Evolutionary conservation across 2,888 invertebrate species (phyloP), one percentile per base, ranked within the genome.

Genomic region (Invenusta paracnida): DNA sequence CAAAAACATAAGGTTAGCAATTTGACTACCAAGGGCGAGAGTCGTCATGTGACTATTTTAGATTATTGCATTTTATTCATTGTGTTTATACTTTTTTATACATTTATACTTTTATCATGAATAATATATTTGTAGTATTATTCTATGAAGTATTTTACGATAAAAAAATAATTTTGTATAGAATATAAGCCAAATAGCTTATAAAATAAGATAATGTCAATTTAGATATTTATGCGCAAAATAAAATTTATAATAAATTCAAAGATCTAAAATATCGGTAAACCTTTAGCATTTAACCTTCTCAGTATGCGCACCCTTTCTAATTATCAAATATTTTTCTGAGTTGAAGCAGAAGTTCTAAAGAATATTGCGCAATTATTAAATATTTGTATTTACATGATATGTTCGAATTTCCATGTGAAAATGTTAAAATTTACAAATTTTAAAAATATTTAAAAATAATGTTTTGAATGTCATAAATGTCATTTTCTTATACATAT

Each of bases 1-100:
- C 48, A 73, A 73, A 73, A 73, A 73, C 73, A 73, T 23, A 73
- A 73, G 73, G 27, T 73, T 73, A 73, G 73, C 73, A 73, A 73
- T 73, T 73, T 73, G 17, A 73, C 27, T 73, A 23, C 73, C 17
- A 73, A 73, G 27, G 73, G 48, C 48, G 48, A 48, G 17, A 48
- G 48, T 48, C 48, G 48, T 48, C 48, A 11, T 48, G 48, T 48
- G 48, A 48, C 48, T 5, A 48, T 48, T 48, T 48, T 48, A 48
- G 48, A 48, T 48, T 48, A 48, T 48, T 48, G 48, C 48, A 48
- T 48, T 48, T 48, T 48, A 48, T 48, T 48, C 48, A 48, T 48
- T 48, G 48, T 48, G 17, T 48, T 48, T 48, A 48, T 48, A 48
- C 48, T 48, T 17, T 48, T 48, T 48, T 48, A 48, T 48, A 17